Base-by-base conservation (phyloP, 2,888 invertebrate species). In the Cheilosia vulpina region DNA sequence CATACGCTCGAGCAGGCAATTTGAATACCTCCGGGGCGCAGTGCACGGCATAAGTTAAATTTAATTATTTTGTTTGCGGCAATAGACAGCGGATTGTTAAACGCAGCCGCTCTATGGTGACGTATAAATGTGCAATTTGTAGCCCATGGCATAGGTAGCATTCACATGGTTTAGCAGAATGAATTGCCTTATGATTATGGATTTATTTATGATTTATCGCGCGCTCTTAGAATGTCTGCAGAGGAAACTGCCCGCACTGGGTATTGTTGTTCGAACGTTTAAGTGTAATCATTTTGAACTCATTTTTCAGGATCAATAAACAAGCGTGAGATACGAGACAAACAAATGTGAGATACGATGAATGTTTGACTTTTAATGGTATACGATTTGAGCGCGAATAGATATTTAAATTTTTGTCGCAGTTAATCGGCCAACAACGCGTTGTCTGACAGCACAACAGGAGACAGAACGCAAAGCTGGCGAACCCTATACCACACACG, bases 41-140 rank as follows among this genome's bases (percentile, higher is more conserved):
- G 52, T 66, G 34, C 76, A 65, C 27, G 45, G 73, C 68, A 80
- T 75, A 81, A 81, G 85, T 80, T 81, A 66, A 68, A 68, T 85
- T 85, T 81, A 85, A 81, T 85, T 81, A 85, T 76, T 75, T 80
- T 52, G 85, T 81, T 81, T 76, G 81, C 81, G 85, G 85, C 84
- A 60, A 77, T 77, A 81, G 85, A 85, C 76, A 68, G 66, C 60
- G 50, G 41, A 66, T 60, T 85, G 68, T 81, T 77, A 66, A 47
- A 76, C 66, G 55, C 76, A 81, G 72, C 68, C 68, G 52, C 52
- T 77, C 52, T 77, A 52, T 52, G 58, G 58, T 65, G 75, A 66
- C 68, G 72, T 71, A 60, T 72, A 63, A 81, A 81, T 66, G 57
- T 81, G 71, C 55, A 80, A 80, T 84, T 84, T 76, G 75, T 65